phyloP scores from a whole-genome alignment of 1,140 invertebrate species.

The Oryzaephilus surinamensis region DNA sequence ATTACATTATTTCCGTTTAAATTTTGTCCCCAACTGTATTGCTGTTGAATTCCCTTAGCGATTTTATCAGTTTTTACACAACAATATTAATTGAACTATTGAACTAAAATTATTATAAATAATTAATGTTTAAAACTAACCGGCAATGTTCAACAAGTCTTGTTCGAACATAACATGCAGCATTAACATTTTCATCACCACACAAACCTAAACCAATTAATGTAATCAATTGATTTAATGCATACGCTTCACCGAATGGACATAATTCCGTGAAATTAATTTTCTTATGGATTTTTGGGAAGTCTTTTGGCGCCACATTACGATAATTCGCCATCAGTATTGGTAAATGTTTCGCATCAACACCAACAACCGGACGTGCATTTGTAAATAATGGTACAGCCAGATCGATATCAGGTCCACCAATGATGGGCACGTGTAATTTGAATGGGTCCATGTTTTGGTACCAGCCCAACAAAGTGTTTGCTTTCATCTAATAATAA shows the following conservation, averaged over 20 bases:
- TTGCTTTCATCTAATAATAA: too few species aligned
- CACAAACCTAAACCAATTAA: slow-evolving; percentile 28
- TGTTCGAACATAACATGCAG: slow-evolving; percentile 24
- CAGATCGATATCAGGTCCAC: slow-evolving; percentile 30
- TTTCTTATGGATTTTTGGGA: slow-evolving; percentile 10
- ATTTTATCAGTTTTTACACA: slow-evolving; percentile 3
- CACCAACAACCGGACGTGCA: slow-evolving; percentile 14
- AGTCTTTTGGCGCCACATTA: slow-evolving; percentile 1
- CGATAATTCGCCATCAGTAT: not conserved
- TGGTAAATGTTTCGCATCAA: not conserved
- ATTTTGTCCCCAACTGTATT: not conserved
- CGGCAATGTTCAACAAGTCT: slow-evolving; percentile 23
- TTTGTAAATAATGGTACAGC: slow-evolving; percentile 28
- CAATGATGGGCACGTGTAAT: slow-evolving; percentile 27
- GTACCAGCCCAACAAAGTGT: slow-evolving; percentile 21
- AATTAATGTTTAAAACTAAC: slow-evolving; percentile 17
- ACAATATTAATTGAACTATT: not conserved
- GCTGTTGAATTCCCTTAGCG: not conserved
- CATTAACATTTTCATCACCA: slow-evolving; percentile 23
- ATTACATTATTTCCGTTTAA: not conserved
- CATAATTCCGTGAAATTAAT: slow-evolving; percentile 14
- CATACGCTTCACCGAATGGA: slow-evolving; percentile 20
- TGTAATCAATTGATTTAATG: slow-evolving; percentile 24
- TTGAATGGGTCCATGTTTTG: slow-evolving; percentile 23
- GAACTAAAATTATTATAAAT: not conserved